Evolutionary conservation across 2,113 vertebrate genomes (phyloP), one percentile per base, ranked within the genome.

Genomic region (Apus apus): DNA sequence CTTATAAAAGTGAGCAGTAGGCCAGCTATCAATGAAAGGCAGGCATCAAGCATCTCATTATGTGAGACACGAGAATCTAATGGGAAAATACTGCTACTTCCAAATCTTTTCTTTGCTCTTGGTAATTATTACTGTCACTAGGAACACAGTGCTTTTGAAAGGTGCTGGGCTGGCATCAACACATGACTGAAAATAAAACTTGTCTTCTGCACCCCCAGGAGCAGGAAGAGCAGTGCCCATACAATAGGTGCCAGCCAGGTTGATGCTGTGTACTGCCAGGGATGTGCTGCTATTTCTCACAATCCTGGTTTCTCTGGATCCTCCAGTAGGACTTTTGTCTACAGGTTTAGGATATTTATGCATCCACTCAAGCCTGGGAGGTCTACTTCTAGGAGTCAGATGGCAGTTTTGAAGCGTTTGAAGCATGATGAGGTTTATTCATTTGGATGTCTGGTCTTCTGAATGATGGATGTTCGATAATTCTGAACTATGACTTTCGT

Each of bases 21-120:
- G 34, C 61, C 60, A 94, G 89, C 87, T 95, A 91, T 89, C 94
- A 92, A 77, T 7, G 4, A 36, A 80, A 95, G 66, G 66, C 89
- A 94, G 87, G 18, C 77, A 85, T 89, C 54, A 61, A 79, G 73
- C 73, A 68, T 54, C 62, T 94, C 57, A 79, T 94, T 94, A 84
- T 79, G 34, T 79, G 73, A 94, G 91, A 85, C 70, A 65, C 0
- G 8, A 89, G 45, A 87, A 64, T 72, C 61, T 92, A 79, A 87
- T 2, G 8, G 77, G 45, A 91, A 89, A 86, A 86, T 56, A 48
- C 23, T 64, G 34, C 65, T 90, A 65, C 53, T 89, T 84, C 60
- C 72, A 81, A 62, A 71, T 53, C 38, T 88, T 87, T 79, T 32
- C 34, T 77, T 60, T 84, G 54, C 60, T 86, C 30, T 27, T 60